Evolutionary conservation across 2,113 vertebrate genomes (phyloP).

Genomic region (Toxotes chatareus): DNA sequence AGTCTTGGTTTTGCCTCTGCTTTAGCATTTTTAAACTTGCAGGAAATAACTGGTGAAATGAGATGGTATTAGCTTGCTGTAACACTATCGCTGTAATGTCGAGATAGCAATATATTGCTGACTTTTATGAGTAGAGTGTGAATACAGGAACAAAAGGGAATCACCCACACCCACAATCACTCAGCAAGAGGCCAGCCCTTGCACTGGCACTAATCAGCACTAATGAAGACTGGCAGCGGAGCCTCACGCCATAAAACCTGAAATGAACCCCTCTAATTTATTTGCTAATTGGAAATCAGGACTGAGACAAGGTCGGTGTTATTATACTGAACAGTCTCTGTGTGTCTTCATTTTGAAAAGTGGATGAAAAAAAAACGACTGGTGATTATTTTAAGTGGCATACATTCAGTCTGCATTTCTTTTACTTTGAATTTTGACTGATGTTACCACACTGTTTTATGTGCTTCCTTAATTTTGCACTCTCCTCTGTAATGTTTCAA

Average conservation of each 20-base stretch:
- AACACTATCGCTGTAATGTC: neutral
- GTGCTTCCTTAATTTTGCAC: neutral
- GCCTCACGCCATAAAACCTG: constrained; percentile 78
- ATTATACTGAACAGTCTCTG: constrained; percentile 50
- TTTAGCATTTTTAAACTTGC: constrained; percentile 5
- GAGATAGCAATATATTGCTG: neutral
- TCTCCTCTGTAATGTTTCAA: neutral
- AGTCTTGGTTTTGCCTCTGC: neutral
- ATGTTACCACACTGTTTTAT: neutral
- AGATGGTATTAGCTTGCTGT: neutral
- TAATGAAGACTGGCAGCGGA: constrained; percentile 88
- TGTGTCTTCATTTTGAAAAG: constrained; percentile 56
- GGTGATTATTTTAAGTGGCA: constrained; percentile 9
- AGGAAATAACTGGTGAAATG: neutral
- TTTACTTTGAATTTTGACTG: neutral
- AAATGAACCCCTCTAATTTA: constrained; percentile 87
- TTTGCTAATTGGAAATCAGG: constrained; percentile 88
- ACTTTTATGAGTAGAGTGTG: constrained; percentile 23
- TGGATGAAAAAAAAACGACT: neutral
- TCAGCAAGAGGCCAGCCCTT: constrained; percentile 50
- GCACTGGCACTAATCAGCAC: constrained; percentile 85
- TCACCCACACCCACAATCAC: constrained; percentile 56
- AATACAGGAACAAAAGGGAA: constrained; percentile 40
- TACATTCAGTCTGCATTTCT: neutral
- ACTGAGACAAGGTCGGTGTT: constrained; percentile 79